These are phyloP conservation scores for Thelaira solivaga DNA, from an alignment of 2,888 invertebrate genomes.

Conservation along the genomic window DNA sequence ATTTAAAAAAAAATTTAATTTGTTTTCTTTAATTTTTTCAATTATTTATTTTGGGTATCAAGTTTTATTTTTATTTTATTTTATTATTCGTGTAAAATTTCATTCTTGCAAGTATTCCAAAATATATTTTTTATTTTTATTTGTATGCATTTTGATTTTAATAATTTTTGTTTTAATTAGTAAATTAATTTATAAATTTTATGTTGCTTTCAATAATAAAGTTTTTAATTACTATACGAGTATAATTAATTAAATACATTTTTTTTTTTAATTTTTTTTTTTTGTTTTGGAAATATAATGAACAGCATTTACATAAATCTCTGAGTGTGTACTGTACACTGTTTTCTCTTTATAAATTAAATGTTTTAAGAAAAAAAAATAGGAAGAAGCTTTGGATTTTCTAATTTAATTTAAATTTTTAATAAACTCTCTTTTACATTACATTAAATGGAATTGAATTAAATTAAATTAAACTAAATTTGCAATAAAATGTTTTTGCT, in stretches of 20 bases:
- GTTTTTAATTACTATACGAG: too few species aligned
- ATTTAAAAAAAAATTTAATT: too few species aligned
- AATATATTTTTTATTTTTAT: slow-evolving; percentile 44
- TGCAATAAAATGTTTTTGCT: too few species aligned
- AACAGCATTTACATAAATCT: too few species aligned
- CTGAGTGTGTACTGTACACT: too few species aligned
- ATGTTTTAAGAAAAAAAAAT: slow-evolving; percentile 23
- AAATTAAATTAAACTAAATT: too few species aligned
- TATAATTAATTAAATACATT: too few species aligned
- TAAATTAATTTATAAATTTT: not conserved
- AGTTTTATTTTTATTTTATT: not conserved
- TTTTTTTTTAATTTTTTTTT: not conserved
- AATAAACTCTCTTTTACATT: slow-evolving; percentile 5
- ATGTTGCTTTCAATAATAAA: too few species aligned
- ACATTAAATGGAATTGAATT: slow-evolving; percentile 10
- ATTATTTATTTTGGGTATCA: not conserved
- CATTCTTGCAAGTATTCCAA: slow-evolving; percentile 56
- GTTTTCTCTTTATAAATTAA: not conserved
- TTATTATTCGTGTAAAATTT: slow-evolving; percentile 45
- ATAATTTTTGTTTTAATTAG: not conserved
- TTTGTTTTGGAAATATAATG: slow-evolving; percentile 21
- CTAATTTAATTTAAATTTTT: slow-evolving; percentile 23
- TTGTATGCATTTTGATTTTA: slow-evolving; percentile 15
- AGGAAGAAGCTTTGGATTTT: slow-evolving; percentile 52
- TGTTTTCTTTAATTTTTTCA: too few species aligned